These are phyloP conservation scores for Nematolebias whitei DNA, from an alignment of 2,113 vertebrate species.

Conservation along the genomic window DNA sequence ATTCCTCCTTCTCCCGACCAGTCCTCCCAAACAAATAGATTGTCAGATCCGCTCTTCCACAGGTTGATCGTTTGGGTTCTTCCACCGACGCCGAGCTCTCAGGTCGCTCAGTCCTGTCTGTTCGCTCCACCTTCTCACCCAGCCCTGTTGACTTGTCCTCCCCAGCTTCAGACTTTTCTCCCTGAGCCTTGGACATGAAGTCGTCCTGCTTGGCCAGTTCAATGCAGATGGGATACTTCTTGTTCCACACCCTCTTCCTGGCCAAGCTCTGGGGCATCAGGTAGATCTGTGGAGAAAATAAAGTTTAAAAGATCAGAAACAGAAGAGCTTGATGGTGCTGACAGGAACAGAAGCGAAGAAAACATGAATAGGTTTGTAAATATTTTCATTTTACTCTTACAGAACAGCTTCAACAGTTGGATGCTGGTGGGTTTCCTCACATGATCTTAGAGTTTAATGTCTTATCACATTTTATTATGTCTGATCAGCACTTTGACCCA, in stretches of 20 bases:
- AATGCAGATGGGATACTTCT: slow-evolving; percentile 97
- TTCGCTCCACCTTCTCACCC: slow-evolving; percentile 48
- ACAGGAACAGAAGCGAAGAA: no score
- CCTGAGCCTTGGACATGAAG: slow-evolving; percentile 94
- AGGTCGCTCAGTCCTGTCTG: slow-evolving; percentile 78
- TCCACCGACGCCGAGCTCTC: slow-evolving; percentile 65
- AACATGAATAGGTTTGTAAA: no score
- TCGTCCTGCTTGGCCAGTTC: slow-evolving; percentile 94
- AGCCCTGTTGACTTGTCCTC: slow-evolving; percentile 52
- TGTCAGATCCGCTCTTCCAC: slow-evolving; percentile 84
- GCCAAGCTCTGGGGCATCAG: slow-evolving; percentile 94
- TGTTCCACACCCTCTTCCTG: slow-evolving; percentile 96
- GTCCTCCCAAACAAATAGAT: slow-evolving; percentile 97
- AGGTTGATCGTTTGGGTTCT: slow-evolving; percentile 80
- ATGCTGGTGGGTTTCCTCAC: no score
- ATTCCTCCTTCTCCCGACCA: slow-evolving; percentile 96
- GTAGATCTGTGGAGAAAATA: slow-evolving; percentile 82
- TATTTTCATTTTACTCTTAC: no score
- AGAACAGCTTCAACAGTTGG: background rate
- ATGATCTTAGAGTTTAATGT: no score
- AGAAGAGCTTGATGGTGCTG: background rate
- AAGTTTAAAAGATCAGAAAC: background rate
- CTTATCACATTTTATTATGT: no score
- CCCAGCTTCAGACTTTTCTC: slow-evolving; percentile 77
- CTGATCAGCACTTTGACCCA: no score